A percentile compares a stretch with the other conserved stretches of the same genome.
Conservation (phyloP, 2,888 invertebrate species). For the Leucophenga maculata region DNA sequence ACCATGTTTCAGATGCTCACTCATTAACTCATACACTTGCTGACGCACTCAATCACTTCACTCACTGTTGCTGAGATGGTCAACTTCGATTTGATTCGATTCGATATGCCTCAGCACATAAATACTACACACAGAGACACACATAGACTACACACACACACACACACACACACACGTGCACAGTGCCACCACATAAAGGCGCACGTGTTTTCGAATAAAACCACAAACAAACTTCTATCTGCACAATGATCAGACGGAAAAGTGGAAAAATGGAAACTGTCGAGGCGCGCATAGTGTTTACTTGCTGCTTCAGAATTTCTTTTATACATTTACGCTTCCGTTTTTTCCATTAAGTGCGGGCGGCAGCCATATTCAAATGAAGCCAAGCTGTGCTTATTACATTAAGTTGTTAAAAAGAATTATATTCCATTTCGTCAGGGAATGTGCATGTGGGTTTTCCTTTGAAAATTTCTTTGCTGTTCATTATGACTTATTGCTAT, state of each 20-base stretch:
- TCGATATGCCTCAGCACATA: too few relatives aligned
- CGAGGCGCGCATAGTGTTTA: too few relatives aligned
- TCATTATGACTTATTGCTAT: background rate
- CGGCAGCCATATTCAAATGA: constrained; percentile 9
- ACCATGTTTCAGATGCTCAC: constrained; percentile 50
- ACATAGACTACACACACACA: too few relatives aligned
- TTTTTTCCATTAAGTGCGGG: background rate
- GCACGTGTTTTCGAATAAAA: too few relatives aligned
- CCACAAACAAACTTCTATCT: too few relatives aligned
- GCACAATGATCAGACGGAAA: too few relatives aligned
- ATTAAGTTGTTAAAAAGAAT: constrained; percentile 10
- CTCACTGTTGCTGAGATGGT: constrained; percentile 4
- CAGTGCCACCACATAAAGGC: too few relatives aligned
- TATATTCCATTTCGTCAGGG: background rate
- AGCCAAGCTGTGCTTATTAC: constrained; percentile 11
- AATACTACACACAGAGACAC: too few relatives aligned
- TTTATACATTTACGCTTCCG: background rate
- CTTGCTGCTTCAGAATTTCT: too few relatives aligned
- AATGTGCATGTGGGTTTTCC: background rate
- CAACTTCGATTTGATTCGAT: constrained; percentile 2
- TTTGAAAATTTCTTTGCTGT: constrained; percentile 14
- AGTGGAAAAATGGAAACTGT: too few relatives aligned
- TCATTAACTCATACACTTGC: constrained; percentile 41
- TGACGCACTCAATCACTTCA: constrained; percentile 24
- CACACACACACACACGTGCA: too few relatives aligned